These are phyloP conservation scores for Vandiemenella viatica DNA, from an alignment of 2,888 invertebrate species.

Conservation along the genomic window DNA sequence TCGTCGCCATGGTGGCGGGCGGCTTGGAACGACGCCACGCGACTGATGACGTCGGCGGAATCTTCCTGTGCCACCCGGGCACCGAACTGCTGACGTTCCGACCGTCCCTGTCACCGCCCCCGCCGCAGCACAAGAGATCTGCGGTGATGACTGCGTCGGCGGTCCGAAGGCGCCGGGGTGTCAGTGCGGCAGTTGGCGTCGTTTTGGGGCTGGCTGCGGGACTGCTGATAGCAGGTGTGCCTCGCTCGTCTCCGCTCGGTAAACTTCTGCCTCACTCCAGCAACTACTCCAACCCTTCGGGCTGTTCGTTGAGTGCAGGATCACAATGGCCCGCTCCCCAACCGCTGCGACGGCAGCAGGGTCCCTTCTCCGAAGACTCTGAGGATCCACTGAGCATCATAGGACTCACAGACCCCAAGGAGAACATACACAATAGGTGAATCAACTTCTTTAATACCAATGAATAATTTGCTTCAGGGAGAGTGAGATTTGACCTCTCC, in stretches of 20 bases:
- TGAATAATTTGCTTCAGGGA: too few species aligned
- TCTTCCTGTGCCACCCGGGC: slow-evolving; percentile 5
- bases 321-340: neutral
- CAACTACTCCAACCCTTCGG: neutral
- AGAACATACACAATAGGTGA: too few species aligned
- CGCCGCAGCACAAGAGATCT: neutral
- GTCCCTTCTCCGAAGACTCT: neutral
- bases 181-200: slow-evolving; percentile 9
- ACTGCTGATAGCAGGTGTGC: slow-evolving; percentile 5
- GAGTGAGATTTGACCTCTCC: too few species aligned
- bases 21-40: too few species aligned
- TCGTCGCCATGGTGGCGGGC: slow-evolving; percentile 5
- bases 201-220: slow-evolving; percentile 11
- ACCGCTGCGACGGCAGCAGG: neutral
- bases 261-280: neutral
- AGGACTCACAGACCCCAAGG: neutral
- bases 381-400: slow-evolving; percentile 1
- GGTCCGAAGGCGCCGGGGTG: slow-evolving; percentile 9
- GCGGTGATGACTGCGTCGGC: neutral
- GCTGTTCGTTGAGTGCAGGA: neutral
- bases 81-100: slow-evolving; percentile 9
- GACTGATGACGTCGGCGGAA: slow-evolving; percentile 6
- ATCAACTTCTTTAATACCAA: too few species aligned
- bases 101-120: slow-evolving; percentile 8
- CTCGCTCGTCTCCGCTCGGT: neutral